Conservation (phyloP, 1,140 invertebrate species). For the Tigriopus japonicus region DNA sequence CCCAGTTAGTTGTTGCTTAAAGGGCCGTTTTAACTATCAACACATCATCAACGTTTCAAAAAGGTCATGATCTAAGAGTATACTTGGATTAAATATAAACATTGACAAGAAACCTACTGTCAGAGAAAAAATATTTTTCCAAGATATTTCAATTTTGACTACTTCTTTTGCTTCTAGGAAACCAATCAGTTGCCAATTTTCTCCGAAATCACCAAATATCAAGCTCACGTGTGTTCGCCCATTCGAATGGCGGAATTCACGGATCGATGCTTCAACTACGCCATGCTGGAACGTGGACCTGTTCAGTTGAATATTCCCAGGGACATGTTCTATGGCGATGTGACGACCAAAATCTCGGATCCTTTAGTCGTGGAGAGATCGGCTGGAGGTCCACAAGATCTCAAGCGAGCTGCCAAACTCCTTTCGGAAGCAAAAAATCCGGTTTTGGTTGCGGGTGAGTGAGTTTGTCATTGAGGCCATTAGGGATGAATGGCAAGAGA, state of each 20-base stretch:
- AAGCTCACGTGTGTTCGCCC: slow-evolving; percentile 11
- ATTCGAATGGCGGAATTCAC: slow-evolving; percentile 12
- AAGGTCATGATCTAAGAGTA: no score
- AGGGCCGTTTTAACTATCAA: no score
- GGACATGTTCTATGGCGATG: slow-evolving; percentile 11
- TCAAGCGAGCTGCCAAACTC: slow-evolving; percentile 4
- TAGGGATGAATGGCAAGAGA: no score
- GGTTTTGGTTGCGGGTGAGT: neutral
- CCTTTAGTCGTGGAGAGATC: slow-evolving; percentile 2
- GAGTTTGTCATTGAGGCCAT: no score
- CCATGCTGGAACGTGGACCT: slow-evolving; percentile 6
- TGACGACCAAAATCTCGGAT: neutral
- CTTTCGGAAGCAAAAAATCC: neutral
- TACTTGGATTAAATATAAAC: no score
- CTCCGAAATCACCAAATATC: slow-evolving; percentile 8
- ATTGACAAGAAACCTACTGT: no score
- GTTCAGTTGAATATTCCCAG: slow-evolving; percentile 11
- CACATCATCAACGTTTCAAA: no score
- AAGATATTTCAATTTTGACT: no score
- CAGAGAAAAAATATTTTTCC: no score
- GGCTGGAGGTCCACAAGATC: slow-evolving; percentile 4
- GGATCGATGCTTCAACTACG: slow-evolving; percentile 8
- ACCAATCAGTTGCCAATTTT: slow-evolving; percentile 10
- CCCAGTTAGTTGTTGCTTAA: no score
- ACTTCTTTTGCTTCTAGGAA: neutral